Base-by-base conservation (phyloP, 2,888 invertebrate genomes). In the Parasteatoda lunata region DNA sequence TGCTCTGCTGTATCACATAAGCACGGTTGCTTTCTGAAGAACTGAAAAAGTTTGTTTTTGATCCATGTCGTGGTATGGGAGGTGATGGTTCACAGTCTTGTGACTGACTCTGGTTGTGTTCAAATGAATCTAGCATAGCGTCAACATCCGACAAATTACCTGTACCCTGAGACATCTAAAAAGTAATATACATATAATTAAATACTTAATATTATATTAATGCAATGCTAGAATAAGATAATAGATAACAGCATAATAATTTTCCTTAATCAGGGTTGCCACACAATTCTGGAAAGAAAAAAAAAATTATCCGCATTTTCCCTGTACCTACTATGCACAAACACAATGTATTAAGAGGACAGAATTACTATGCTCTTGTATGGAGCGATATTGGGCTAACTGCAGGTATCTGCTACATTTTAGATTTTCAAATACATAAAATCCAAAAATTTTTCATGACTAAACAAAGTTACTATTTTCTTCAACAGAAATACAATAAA, bases 71-170 rank as follows among this genome's bases (percentile, higher is more conserved):
- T 15, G 88, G 88, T 13, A 88, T 84, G 3, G 89, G 89, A n/a
- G 89, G 89, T 45, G 89, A 89, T 1, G 89, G 89, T 45, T 89
- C 89, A 76, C 89, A 89, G 64, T 89, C 89, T 64, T 88, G 84
- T 1, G 89, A 89, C 68, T 89, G 89, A 73, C 89, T 89, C 68
- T 89, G 89, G 49, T 76, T 86, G 30, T 68, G 89, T 5, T 87
- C 87, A 66, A 73, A 87, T 1, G 84, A 82, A 78, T 89, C 89
- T 11, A 89, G 30, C 30, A 81, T 83, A n/a, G 85, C 73, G 54
- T 89, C 89, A 11, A 85, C 76, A 76, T 89, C 89, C 9, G 88
- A 84, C 47, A 88, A 72, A 80, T 88, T 88, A 0, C 83, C 82
- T 54, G 70, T 51, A 30, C 89, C 84, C 51, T 84, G 89, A 65